Evolutionary conservation across 1,140 invertebrate genomes (phyloP).

Genomic region (Sminthurides bifidus): DNA sequence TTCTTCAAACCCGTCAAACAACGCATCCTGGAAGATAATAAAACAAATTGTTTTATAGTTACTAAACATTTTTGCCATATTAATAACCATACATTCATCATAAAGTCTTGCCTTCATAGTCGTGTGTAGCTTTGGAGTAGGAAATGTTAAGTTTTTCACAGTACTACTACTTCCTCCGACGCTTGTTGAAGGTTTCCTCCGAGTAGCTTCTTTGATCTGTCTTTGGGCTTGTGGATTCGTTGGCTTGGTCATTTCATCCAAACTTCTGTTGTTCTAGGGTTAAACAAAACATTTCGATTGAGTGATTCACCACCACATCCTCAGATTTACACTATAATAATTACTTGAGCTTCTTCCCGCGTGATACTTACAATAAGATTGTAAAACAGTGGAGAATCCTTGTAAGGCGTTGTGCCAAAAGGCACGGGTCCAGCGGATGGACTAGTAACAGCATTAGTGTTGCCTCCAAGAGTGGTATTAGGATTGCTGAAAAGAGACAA

Average conservation of each 20-base stretch:
- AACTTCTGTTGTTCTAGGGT: slow-evolving; percentile 47
- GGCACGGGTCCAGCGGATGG: slow-evolving; percentile 48
- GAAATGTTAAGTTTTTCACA: slow-evolving; percentile 23
- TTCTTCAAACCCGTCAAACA: slow-evolving; percentile 48
- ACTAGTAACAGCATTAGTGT: too few species aligned
- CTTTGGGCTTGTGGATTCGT: slow-evolving; percentile 57
- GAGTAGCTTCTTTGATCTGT: slow-evolving; percentile 41
- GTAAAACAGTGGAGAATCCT: slow-evolving; percentile 62
- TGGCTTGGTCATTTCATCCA: slow-evolving; percentile 58
- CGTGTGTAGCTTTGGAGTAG: slow-evolving; percentile 6
- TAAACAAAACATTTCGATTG: slow-evolving; percentile 25
- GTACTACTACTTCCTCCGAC: not conserved
- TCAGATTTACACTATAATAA: too few species aligned
- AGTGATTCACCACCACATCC: too few species aligned
- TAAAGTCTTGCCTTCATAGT: slow-evolving; percentile 23
- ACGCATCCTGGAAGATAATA: slow-evolving; percentile 19
- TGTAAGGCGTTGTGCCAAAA: slow-evolving; percentile 58
- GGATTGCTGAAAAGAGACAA: slow-evolving; percentile 34
- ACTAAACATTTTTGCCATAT: not conserved
- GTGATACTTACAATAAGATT: slow-evolving; percentile 51
- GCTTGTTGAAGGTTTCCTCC: slow-evolving; percentile 19
- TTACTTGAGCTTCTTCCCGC: too few species aligned
- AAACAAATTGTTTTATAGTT: not conserved
- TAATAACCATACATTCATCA: too few species aligned
- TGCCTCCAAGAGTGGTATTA: too few species aligned